These are phyloP conservation scores for Hystrix brachyura DNA, from an alignment of 2,113 vertebrate genomes.

Conservation along the genomic window DNA sequence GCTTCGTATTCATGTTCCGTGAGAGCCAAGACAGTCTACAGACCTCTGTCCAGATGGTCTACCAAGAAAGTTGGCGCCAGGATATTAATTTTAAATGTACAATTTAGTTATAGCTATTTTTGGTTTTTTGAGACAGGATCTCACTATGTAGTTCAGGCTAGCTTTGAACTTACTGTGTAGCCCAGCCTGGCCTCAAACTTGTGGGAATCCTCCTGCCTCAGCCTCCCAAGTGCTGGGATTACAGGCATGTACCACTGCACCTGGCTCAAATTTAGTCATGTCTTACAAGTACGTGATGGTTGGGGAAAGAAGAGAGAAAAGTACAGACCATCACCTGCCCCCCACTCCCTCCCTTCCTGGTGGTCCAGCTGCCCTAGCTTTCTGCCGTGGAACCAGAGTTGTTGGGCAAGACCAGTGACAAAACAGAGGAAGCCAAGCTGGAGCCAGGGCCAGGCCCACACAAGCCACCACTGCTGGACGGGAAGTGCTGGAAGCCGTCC, in stretches of 20 bases:
- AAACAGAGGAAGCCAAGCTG: constrained; percentile 43
- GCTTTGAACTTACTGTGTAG: not conserved
- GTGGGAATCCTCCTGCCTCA: not conserved
- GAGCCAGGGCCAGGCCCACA: constrained; percentile 53
- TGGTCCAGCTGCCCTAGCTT: constrained; percentile 67
- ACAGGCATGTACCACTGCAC: not conserved
- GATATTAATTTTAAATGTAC: not conserved
- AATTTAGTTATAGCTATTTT: not conserved
- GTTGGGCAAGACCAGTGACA: constrained; percentile 54
- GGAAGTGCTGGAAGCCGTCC: constrained; percentile 66
- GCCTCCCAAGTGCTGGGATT: not conserved
- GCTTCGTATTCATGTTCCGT: not conserved
- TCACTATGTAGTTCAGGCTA: not conserved
- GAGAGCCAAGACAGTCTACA: not conserved
- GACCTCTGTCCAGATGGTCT: not conserved
- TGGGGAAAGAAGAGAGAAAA: not conserved
- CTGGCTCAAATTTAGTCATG: not conserved
- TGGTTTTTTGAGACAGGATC: not conserved
- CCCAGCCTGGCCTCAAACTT: not conserved
- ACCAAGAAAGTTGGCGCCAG: not conserved
- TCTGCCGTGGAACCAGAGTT: constrained; percentile 63
- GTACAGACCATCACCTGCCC: not conserved
- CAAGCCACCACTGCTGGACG: constrained; percentile 50
- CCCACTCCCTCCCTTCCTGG: not conserved
- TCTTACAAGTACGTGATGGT: not conserved